Evolutionary conservation across 2,113 vertebrate species (phyloP).

Genomic region (Alethe castanea): DNA sequence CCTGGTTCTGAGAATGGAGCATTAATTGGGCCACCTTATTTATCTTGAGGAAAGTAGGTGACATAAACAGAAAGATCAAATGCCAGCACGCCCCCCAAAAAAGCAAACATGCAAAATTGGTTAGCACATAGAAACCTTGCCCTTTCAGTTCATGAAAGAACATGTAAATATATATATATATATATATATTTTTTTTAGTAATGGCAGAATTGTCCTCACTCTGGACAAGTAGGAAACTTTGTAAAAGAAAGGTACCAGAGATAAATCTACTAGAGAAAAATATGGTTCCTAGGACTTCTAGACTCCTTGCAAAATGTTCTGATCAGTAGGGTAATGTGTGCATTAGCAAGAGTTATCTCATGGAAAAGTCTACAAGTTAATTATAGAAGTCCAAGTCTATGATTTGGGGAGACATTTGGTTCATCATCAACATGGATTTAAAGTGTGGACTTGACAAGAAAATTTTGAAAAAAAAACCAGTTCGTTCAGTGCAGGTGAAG

Average conservation of each 20-base stretch:
- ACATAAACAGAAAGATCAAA: neutral
- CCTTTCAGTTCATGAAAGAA: neutral
- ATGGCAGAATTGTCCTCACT: neutral
- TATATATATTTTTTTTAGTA: neutral
- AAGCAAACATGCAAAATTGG: neutral
- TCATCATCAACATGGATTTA: neutral
- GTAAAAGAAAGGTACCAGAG: neutral
- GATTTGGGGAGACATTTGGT: neutral
- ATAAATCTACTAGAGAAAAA: neutral
- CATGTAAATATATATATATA: too few relatives aligned
- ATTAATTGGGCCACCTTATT: neutral
- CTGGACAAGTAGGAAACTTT: neutral
- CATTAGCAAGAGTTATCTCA: neutral
- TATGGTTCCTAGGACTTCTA: neutral
- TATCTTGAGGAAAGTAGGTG: neutral
- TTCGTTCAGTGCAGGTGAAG: neutral
- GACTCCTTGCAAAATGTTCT: neutral
- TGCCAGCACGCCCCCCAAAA: neutral
- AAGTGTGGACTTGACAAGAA: neutral
- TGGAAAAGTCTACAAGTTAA: neutral
- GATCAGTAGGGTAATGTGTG: neutral
- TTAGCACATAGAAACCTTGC: neutral
- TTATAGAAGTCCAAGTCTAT: neutral
- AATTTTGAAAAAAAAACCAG: neutral
- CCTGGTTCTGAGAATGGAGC: neutral